Conservation (phyloP, 1,140 invertebrate species). For the Ganaspis sp. region DNA sequence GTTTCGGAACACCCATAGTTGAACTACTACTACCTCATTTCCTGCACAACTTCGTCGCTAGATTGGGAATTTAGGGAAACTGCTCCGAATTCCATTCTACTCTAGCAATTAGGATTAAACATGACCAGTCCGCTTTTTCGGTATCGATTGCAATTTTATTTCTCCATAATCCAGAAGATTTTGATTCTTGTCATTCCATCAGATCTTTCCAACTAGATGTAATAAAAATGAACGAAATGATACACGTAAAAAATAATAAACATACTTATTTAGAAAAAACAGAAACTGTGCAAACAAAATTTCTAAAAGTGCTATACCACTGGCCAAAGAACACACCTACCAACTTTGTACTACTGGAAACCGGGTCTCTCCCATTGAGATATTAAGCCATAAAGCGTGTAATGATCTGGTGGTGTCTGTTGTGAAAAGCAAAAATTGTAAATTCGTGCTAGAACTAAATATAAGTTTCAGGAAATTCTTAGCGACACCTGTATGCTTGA, state of each 20-base stretch:
- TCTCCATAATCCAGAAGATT: no score
- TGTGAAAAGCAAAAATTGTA: no score
- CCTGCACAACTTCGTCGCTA: conserved; percentile 52
- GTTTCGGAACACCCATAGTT: conserved; percentile 51
- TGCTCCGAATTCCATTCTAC: conserved; percentile 45
- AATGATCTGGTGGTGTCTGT: no score
- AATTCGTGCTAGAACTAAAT: no score
- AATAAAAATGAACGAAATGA: neutral
- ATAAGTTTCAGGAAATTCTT: no score
- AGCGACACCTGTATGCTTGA: no score
- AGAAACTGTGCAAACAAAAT: no score
- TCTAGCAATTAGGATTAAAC: conserved; percentile 59
- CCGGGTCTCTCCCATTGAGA: neutral
- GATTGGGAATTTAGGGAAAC: conserved; percentile 52
- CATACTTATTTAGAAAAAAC: neutral
- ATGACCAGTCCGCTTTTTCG: conserved; percentile 42
- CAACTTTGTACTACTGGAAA: neutral
- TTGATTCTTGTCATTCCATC: neutral
- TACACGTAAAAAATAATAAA: no score
- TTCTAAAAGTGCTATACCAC: neutral
- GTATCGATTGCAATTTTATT: conserved; percentile 3
- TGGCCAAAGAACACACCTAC: neutral
- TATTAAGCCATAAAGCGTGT: neutral
- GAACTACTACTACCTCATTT: conserved; percentile 58
- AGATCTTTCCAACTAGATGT: no score